These are phyloP conservation scores for Aphidius colemani DNA, from an alignment of 2,888 invertebrate species.

Conservation along the genomic window DNA sequence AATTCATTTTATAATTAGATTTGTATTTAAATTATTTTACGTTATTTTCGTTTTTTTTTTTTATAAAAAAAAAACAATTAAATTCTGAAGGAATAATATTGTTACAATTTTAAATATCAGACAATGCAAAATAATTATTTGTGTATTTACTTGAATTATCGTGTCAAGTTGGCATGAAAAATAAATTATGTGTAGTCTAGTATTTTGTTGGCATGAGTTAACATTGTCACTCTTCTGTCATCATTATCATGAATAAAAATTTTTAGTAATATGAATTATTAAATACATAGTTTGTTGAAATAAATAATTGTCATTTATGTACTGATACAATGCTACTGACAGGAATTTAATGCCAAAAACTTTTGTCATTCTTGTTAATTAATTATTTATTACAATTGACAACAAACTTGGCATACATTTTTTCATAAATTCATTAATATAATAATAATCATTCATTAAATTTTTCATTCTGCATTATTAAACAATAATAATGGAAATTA, in stretches of 20 bases:
- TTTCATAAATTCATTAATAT: not conserved
- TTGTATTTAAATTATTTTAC: not conserved
- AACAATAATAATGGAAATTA: no score
- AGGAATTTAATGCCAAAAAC: constrained; percentile 15
- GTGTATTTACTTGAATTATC: not conserved
- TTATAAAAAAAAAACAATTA: no score
- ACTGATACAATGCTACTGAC: constrained; percentile 32
- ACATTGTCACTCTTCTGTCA: constrained; percentile 35
- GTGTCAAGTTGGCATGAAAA: not conserved
- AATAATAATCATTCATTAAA: no score
- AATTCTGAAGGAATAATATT: not conserved
- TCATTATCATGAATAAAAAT: constrained; percentile 34
- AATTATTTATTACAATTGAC: not conserved
- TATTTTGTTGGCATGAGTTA: constrained; percentile 20
- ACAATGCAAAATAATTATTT: not conserved
- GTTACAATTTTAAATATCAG: not conserved
- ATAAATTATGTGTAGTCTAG: not conserved
- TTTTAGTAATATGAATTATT: constrained; percentile 18
- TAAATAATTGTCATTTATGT: constrained; percentile 27
- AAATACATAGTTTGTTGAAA: not conserved
- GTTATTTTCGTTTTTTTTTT: not conserved
- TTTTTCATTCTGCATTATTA: not conserved
- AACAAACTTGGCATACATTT: not conserved
- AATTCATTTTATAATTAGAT: not conserved
- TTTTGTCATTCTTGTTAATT: not conserved